These are phyloP conservation scores for Drosophila nannoptera DNA, from an alignment of 1,140 invertebrate genomes.

Conservation along the genomic window DNA sequence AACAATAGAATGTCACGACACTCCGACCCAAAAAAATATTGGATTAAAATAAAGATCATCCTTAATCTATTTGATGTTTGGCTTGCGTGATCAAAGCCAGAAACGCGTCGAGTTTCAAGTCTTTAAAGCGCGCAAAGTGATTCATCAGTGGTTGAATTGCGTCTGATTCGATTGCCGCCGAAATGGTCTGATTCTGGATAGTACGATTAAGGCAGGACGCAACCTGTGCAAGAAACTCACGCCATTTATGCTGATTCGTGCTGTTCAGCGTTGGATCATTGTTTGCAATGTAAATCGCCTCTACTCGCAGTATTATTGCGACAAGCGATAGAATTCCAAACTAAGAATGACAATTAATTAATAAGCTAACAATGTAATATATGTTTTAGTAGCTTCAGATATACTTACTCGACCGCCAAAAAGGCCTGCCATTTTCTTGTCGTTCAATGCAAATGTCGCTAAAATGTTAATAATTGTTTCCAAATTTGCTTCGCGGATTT, in stretches of 20 bases:
- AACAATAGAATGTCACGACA: slow-evolving; percentile 16
- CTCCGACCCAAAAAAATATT: slow-evolving; percentile 12
- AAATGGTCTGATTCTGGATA: slow-evolving; percentile 76
- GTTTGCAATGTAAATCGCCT: slow-evolving; percentile 61
- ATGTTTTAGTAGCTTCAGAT: background rate
- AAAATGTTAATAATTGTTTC: slow-evolving; percentile 67
- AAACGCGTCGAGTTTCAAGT: slow-evolving; percentile 75
- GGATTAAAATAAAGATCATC: slow-evolving; percentile 39
- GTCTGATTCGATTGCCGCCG: slow-evolving; percentile 75
- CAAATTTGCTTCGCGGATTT: slow-evolving; percentile 77
- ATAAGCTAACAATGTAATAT: no score
- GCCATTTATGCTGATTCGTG: slow-evolving; percentile 62
- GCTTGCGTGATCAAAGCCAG: slow-evolving; percentile 74
- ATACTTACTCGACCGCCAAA: slow-evolving; percentile 76
- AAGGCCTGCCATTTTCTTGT: slow-evolving; percentile 73
- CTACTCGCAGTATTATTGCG: slow-evolving; percentile 67
- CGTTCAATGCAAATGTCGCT: slow-evolving; percentile 60
- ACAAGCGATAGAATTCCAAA: slow-evolving; percentile 76
- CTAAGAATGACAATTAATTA: slow-evolving; percentile 34
- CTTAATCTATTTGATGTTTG: slow-evolving; percentile 75
- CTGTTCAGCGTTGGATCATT: slow-evolving; percentile 52
- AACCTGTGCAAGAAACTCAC: slow-evolving; percentile 70
- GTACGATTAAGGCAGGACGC: slow-evolving; percentile 71
- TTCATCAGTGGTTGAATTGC: slow-evolving; percentile 76
- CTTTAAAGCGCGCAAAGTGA: slow-evolving; percentile 76